phyloP scores from a whole-genome alignment of 2,113 vertebrate genomes.

The Rhodinocichla rosea region DNA sequence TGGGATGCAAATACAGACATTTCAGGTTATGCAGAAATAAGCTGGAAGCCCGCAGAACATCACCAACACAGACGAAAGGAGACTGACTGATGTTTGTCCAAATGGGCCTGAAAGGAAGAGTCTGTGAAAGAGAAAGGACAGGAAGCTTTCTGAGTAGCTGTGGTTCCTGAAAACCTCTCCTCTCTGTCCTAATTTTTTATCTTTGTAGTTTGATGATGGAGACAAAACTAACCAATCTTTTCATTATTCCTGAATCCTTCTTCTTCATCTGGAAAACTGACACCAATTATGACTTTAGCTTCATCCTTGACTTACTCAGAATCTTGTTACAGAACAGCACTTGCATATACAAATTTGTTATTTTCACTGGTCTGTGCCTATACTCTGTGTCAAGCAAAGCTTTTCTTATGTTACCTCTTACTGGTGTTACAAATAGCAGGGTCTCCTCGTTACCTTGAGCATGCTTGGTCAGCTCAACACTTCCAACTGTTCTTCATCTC shows the following conservation, averaged over 20 bases:
- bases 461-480: neutral
- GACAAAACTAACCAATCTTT: neutral
- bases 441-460: neutral
- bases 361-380: neutral
- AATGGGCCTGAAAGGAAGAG: neutral
- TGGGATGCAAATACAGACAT: neutral
- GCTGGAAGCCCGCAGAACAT: neutral
- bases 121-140: neutral
- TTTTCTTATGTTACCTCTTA: neutral
- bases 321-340: neutral
- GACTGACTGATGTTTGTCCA: neutral
- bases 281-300: neutral
- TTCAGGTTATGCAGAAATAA: constrained; percentile 2
- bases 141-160: neutral
- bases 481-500: neutral
- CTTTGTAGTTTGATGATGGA: neutral
- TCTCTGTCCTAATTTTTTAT: neutral
- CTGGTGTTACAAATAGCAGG: neutral
- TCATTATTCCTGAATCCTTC: neutral
- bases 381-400: neutral
- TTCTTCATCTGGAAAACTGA: neutral
- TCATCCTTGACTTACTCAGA: neutral
- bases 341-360: neutral
- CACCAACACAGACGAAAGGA: neutral
- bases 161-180: neutral